phyloP scores from a whole-genome alignment of 1,140 invertebrate species.

The Eurosta solidaginis region DNA sequence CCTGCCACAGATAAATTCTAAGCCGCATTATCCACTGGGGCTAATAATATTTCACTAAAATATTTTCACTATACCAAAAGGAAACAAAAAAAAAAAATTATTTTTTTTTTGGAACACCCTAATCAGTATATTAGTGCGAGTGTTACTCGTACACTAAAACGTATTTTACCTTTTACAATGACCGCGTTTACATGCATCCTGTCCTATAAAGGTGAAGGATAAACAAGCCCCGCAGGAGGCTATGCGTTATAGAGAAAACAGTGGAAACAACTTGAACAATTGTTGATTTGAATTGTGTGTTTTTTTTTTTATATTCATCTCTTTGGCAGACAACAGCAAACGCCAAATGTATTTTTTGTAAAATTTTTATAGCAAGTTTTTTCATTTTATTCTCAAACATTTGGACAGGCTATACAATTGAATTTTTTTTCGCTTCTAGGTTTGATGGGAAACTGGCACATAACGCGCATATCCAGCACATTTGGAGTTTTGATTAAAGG shows the following conservation, averaged over 20 bases:
- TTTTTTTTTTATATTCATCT: neutral
- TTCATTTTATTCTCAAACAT: neutral
- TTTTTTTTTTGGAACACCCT: too few species aligned
- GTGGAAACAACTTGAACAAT: slow-evolving; percentile 12
- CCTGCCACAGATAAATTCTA: too few species aligned
- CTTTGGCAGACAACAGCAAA: neutral
- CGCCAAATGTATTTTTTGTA: neutral
- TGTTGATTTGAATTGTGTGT: slow-evolving; percentile 21
- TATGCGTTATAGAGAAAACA: neutral
- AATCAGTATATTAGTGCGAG: too few species aligned
- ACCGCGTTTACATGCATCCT: neutral
- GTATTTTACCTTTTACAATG: neutral
- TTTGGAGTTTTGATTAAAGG: neutral
- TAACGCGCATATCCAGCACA: neutral
- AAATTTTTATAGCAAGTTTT: neutral
- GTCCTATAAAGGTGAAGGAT: neutral
- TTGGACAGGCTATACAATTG: neutral
- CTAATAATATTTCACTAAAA: too few species aligned
- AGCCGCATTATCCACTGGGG: too few species aligned
- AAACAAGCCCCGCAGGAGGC: neutral
- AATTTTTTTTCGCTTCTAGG: neutral
- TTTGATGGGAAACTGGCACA: neutral
- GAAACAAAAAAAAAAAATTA: too few species aligned
- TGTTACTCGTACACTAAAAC: neutral
- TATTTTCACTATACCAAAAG: too few species aligned